Base-by-base conservation (phyloP, 2,113 vertebrate species). In the Myrmecophaga tridactyla region DNA sequence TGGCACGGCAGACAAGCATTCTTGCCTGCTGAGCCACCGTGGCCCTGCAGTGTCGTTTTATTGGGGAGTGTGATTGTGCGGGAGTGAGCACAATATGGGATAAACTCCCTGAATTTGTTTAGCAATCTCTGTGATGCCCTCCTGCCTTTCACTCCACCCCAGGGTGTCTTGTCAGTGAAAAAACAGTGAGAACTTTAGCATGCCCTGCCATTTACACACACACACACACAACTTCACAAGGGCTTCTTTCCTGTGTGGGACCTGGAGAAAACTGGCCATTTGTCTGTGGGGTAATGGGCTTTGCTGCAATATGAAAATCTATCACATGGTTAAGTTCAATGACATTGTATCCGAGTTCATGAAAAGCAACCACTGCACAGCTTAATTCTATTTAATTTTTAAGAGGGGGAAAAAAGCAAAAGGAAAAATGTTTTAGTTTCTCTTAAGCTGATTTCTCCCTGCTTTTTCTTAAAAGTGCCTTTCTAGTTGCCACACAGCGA, bases 341-440 rank as follows among this genome's bases (percentile, higher is more conserved):
- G 96, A 84, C 98, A 97, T 98, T 97, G 87, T 91, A 95, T 96
- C 97, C 78, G 94, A 97, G 89, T 97, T 97, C 97, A 96, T 97
- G 97, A 97, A 98, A 98, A 97, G 94, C 86, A 20, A 97, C 96
- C 69, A 94, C 85, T 67, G 96, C 96, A 88, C 94, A 76, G 97
- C 98, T 98, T 98, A 98, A 98, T 98, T 98, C 98, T 96, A 95
- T 98, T 98, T 98, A 98, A 98, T 98, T 98, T 98, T 97, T 93
- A 90, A 90, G 94, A 56, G 92, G 82, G 62, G 92, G 82, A 75
- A 88, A 90, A 73, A 96, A 96, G 82, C 73, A 72, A 78, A 94
- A 97, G 83, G 95, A 94, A 96, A 96, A 94, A 96, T 97, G 96
- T 98, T 98, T 97, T 97, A 97, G 97, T 98, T 98, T 98, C 97